Base-by-base conservation (phyloP, 2,797 vertebrate species). In the Acanthurus leucopareius region DNA sequence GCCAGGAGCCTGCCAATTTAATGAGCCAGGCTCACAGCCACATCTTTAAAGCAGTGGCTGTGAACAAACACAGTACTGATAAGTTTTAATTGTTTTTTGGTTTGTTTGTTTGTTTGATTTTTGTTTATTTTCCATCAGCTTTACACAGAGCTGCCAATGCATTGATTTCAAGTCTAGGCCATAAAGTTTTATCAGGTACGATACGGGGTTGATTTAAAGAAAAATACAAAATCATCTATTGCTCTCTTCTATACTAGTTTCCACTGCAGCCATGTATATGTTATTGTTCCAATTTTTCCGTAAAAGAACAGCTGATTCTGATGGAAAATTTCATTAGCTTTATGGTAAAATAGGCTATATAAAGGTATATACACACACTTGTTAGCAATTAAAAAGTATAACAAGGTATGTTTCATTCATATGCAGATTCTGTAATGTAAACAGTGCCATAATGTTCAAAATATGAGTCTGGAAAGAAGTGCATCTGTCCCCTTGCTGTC, bases 1-100 rank as follows among this genome's bases (percentile, higher is more conserved):
- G 65, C 63, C 63, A 61, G 63, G 62, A 61, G 54, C 53, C 60
- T 68, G 71, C 51, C 69, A 63, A 49, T 63, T 59, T 69, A 60
- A 80, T 61, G 59, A 77, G 58, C 13, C 58, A 63, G 76, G 69
- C 25, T 28, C 44, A 2, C 60, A 28, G 52, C 71, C 69, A 58
- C 22, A 51, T 63, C 51, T 51, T 40, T 47, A 19, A 7, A 48
- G 32, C 0, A 25, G 35, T 20, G 28, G 66, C 53, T 40, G 20
- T 53, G 42, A 16, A 47, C 20, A 57, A 8, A 53, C 13, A 9
- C 17, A 57, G 3, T 19, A 5, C 28, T 25, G 15, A 51, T 49
- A 28, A 14, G 17, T 58, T 61, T 47, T 5, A 70, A 10, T 0
- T 67, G 40, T 51, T 14, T 35, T 47, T 35, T 35, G 32, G 32